Percentiles rank a stretch among this genome's conserved stretches.
Evolutionary conservation across 1,140 invertebrate species (phyloP).

Genomic region (Augochlora pura): DNA sequence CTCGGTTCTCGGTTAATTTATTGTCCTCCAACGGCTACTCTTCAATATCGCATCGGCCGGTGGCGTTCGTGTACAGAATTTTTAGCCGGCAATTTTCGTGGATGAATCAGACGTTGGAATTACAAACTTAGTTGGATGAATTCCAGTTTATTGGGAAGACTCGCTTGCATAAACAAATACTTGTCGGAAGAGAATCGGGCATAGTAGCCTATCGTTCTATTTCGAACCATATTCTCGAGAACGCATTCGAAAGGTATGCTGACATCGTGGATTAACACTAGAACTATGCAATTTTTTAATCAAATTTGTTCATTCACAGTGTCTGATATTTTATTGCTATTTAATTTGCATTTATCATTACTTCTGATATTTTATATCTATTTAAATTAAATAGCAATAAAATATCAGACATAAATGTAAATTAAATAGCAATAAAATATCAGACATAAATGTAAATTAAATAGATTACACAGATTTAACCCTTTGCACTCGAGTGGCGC

Average conservation of each 20-base stretch:
- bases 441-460: too few species aligned
- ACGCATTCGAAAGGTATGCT: neutral
- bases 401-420: too few species aligned
- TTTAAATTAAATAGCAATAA: too few species aligned
- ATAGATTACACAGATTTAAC: too few species aligned
- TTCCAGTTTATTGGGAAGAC: constrained; percentile 24
- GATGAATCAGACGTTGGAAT: constrained; percentile 24
- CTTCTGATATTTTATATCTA: too few species aligned
- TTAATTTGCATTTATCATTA: too few species aligned
- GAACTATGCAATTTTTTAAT: too few species aligned
- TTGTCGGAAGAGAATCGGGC: neutral
- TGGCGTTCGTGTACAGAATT: constrained; percentile 15
- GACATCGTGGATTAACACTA: too few species aligned
- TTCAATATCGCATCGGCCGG: constrained; percentile 12
- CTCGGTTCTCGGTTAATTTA: neutral
- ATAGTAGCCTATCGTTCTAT: neutral
- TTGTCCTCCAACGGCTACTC: neutral
- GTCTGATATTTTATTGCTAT: too few species aligned
- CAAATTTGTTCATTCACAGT: too few species aligned
- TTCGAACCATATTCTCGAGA: neutral
- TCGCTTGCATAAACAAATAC: neutral
- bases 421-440: too few species aligned
- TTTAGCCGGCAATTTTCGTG: constrained; percentile 13
- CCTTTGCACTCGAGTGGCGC: too few species aligned
- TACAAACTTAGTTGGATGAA: constrained; percentile 15